Evolutionary conservation across 2,113 vertebrate genomes (phyloP).

Genomic region (Amblyornis subalaris): DNA sequence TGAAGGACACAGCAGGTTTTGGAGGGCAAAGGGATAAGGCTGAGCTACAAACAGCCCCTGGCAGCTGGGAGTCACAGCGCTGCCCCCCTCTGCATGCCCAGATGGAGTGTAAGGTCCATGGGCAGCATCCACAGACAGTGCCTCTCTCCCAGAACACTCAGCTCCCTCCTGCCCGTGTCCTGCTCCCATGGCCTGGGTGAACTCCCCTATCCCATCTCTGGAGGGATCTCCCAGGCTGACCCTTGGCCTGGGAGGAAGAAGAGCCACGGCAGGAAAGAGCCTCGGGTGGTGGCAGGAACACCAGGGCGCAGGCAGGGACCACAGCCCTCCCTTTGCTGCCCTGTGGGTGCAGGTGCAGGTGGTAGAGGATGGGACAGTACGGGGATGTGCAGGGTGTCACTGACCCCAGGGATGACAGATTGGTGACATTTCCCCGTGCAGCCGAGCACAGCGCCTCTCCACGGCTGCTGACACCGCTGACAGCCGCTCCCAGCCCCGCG

Average conservation of each 20-base stretch:
- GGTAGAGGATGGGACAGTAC: rapidly evolving
- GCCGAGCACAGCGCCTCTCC: rapidly evolving
- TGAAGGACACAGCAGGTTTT: neutral
- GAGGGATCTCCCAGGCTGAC: neutral
- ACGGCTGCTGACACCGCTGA: neutral
- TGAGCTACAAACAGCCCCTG: neutral
- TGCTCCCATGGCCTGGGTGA: neutral
- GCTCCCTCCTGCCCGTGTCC: neutral
- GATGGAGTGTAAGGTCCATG: neutral
- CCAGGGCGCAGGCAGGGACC: neutral
- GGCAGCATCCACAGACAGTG: neutral
- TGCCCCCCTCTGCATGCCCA: neutral
- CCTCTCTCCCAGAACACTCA: neutral
- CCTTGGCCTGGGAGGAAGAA: neutral
- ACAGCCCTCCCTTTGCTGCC: neutral
- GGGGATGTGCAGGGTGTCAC: neutral
- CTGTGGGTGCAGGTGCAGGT: neutral
- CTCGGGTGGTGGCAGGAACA: neutral
- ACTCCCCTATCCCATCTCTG: too few relatives aligned
- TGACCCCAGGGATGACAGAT: neutral
- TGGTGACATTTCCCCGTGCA: neutral
- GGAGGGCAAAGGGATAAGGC: neutral
- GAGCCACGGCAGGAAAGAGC: neutral
- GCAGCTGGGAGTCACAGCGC: rapidly evolving
- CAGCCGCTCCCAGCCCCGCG: neutral